phyloP scores from a whole-genome alignment of 2,113 vertebrate species.

The Muntiacus reevesi region DNA sequence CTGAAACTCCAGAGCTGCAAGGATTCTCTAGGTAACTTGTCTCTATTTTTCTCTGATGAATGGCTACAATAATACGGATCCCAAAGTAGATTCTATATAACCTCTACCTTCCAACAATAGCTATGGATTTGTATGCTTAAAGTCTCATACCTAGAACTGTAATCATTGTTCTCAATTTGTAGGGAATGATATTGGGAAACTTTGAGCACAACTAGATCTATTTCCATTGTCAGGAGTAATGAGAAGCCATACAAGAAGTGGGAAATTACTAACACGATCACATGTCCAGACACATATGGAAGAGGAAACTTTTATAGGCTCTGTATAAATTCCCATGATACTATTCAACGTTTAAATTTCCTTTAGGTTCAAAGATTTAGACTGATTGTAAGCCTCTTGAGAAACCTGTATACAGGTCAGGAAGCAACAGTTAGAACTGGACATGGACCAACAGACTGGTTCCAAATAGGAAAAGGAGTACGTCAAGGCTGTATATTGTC shows the following conservation, averaged over 20 bases:
- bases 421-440: no score
- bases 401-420: no score
- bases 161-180: background rate
- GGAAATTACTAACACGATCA: background rate
- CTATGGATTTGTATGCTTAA: background rate
- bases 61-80: background rate
- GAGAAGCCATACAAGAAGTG: accelerated
- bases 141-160: background rate
- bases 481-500: no score
- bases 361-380: background rate
- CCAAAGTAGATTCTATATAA: background rate
- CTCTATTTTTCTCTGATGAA: background rate
- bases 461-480: no score
- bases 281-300: background rate
- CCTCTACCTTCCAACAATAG: background rate
- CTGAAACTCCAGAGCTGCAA: background rate
- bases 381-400: background rate
- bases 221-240: background rate
- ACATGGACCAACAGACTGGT: no score
- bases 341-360: background rate
- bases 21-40: background rate
- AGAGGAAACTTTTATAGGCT: background rate
- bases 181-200: accelerated
- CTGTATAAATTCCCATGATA: background rate
- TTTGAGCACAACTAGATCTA: background rate